These are phyloP conservation scores for Candidula unifasciata DNA, from an alignment of 2,888 invertebrate genomes.

Conservation along the genomic window DNA sequence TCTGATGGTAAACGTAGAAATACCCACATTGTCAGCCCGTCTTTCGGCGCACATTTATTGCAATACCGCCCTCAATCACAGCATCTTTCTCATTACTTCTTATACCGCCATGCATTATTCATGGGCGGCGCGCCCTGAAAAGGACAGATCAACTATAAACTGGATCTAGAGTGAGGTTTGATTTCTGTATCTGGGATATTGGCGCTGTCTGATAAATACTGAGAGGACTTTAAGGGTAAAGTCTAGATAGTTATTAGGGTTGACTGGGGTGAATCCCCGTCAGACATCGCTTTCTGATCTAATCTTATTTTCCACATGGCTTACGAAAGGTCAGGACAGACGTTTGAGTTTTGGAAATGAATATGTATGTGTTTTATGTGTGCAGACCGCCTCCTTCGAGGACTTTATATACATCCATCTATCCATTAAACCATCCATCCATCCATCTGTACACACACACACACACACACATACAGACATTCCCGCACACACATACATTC, in stretches of 20 bases:
- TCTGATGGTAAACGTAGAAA: background rate
- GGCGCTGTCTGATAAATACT: constrained; percentile 9
- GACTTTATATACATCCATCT: too few relatives aligned
- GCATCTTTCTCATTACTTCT: constrained; percentile 3
- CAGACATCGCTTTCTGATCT: background rate
- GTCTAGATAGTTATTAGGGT: background rate
- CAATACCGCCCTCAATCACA: constrained; percentile 12
- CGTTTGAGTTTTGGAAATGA: too few relatives aligned
- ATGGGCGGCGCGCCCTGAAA: constrained; percentile 7
- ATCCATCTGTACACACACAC: too few relatives aligned
- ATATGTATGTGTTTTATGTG: too few relatives aligned
- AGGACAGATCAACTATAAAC: background rate
- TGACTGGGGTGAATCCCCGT: background rate
- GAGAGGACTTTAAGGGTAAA: background rate
- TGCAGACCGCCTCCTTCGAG: too few relatives aligned
- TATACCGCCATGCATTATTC: constrained; percentile 14
- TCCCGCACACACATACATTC: too few relatives aligned
- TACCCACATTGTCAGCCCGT: background rate
- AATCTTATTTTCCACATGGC: background rate
- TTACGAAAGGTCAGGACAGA: background rate
- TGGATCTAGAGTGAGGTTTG: constrained; percentile 15
- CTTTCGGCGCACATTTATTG: background rate
- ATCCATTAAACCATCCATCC: too few relatives aligned
- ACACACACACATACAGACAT: too few relatives aligned
- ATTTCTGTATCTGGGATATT: constrained; percentile 26